Percentiles rank a stretch among this genome's conserved stretches.
These are phyloP conservation scores for Malurus elegans DNA, from an alignment of 2,113 vertebrate species.

Conservation along the genomic window DNA sequence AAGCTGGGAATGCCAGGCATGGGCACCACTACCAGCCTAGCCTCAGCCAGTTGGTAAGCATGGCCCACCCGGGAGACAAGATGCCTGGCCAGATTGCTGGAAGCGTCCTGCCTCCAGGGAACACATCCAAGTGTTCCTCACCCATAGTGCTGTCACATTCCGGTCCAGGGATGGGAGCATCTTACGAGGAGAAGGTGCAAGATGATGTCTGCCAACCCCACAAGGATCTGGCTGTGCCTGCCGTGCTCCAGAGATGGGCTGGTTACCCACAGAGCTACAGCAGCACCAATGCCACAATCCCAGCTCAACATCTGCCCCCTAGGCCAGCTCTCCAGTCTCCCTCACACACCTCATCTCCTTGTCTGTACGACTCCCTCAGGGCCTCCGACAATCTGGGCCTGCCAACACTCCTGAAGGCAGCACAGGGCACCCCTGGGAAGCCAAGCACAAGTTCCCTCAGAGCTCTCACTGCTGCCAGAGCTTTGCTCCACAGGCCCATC, in stretches of 20 bases:
- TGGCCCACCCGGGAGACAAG: neutral
- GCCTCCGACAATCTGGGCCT: neutral
- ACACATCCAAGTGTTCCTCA: fast-evolving
- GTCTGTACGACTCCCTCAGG: neutral
- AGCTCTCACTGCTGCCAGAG: neutral
- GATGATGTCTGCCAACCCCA: neutral
- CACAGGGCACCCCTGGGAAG: neutral
- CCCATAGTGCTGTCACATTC: fast-evolving
- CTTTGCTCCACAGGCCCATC: neutral
- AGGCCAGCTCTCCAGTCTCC: neutral
- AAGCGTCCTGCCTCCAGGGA: neutral
- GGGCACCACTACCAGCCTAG: neutral
- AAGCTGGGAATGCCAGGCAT: neutral
- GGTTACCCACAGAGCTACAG: fast-evolving
- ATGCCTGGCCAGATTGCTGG: neutral
- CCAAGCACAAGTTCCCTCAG: neutral
- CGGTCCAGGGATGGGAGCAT: neutral
- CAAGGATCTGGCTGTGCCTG: fast-evolving
- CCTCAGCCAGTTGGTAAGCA: neutral
- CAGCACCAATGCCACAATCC: fast-evolving
- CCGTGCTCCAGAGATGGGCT: fast-evolving
- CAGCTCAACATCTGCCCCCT: neutral
- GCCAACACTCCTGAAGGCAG: neutral
- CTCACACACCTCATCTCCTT: neutral
- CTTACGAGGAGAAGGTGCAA: neutral